These are phyloP conservation scores for Drosophila borealis DNA, from an alignment of 2,888 invertebrate genomes.

Conservation along the genomic window DNA sequence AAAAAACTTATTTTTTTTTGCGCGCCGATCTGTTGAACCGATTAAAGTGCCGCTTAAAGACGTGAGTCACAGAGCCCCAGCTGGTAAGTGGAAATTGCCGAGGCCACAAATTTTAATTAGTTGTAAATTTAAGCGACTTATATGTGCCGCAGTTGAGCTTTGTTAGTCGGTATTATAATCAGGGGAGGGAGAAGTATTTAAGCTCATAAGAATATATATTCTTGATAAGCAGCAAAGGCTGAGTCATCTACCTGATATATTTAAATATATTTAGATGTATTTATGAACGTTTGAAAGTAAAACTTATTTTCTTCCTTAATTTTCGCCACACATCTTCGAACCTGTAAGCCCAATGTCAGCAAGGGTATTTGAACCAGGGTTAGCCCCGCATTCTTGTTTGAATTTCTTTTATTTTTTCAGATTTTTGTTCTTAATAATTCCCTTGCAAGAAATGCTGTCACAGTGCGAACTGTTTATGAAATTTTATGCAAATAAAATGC, in stretches of 20 bases:
- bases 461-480: constrained; percentile 23
- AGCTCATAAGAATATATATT: too few species aligned
- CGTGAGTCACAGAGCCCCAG: constrained; percentile 26
- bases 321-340: too few species aligned
- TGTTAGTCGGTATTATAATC: too few species aligned
- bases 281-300: too few species aligned
- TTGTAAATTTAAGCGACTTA: constrained; percentile 11
- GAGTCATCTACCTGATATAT: too few species aligned
- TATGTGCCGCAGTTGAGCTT: constrained; percentile 6
- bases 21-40: constrained; percentile 53
- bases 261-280: too few species aligned
- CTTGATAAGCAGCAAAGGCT: too few species aligned
- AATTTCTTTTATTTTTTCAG: neutral
- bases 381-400: neutral
- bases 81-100: constrained; percentile 20
- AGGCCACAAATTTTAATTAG: constrained; percentile 45
- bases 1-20: constrained; percentile 7
- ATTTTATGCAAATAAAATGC: constrained; percentile 37
- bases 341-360: too few species aligned
- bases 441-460: constrained; percentile 4
- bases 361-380: too few species aligned
- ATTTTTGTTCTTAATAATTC: constrained; percentile 1
- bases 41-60: constrained; percentile 36
- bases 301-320: too few species aligned
- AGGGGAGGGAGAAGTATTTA: too few species aligned